Evolutionary conservation across 2,888 invertebrate species (phyloP).

Genomic region (Acleris holmiana): DNA sequence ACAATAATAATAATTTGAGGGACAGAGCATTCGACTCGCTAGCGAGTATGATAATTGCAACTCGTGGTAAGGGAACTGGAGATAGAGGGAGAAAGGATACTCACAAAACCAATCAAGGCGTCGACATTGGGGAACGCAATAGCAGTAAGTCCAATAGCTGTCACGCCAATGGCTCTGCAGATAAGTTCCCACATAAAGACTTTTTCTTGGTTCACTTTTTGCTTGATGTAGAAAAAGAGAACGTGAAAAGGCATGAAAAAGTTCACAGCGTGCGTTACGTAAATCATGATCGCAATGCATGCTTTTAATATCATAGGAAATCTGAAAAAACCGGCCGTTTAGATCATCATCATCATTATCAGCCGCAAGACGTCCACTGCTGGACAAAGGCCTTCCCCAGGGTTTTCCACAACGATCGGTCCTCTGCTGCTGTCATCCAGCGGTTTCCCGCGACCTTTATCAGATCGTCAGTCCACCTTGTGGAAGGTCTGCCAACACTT

Average conservation of each 20-base stretch:
- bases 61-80: too few species aligned
- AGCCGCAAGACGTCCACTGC: too few species aligned
- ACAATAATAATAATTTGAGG: too few species aligned
- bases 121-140: constrained; percentile 65
- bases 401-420: too few species aligned
- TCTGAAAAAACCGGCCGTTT: constrained; percentile 48
- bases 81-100: constrained; percentile 44
- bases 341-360: too few species aligned
- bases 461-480: too few species aligned
- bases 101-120: constrained; percentile 71
- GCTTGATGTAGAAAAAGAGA: constrained; percentile 59
- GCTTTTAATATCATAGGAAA: constrained; percentile 60
- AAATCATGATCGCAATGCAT: constrained; percentile 63
- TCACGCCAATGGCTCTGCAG: constrained; percentile 57
- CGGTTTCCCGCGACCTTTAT: too few species aligned
- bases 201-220: constrained; percentile 39
- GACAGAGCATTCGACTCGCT: too few species aligned
- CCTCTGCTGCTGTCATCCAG: too few species aligned
- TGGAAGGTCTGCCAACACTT: too few species aligned
- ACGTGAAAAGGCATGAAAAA: constrained; percentile 71
- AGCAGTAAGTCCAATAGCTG: constrained; percentile 48
- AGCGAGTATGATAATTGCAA: too few species aligned
- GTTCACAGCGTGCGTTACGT: constrained; percentile 67
- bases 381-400: too few species aligned
- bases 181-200: constrained; percentile 53